Evolutionary conservation across 1,140 invertebrate genomes (phyloP).

Genomic region (Eupeodes corollae): DNA sequence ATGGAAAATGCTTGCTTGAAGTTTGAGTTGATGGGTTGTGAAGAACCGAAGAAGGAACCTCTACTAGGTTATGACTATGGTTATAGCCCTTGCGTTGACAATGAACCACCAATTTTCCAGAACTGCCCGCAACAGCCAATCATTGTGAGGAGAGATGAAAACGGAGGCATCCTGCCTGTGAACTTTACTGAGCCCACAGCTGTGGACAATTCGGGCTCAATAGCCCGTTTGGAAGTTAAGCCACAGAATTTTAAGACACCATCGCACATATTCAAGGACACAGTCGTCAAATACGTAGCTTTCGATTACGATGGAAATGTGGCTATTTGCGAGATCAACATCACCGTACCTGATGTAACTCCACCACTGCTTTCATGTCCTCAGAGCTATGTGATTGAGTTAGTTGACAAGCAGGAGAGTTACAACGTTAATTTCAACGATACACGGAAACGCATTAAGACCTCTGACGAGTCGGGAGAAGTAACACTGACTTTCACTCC

Average conservation of each 20-base stretch:
- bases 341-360: slow-evolving; percentile 86
- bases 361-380: slow-evolving; percentile 89
- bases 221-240: slow-evolving; percentile 81
- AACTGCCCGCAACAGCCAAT: slow-evolving; percentile 90
- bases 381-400: slow-evolving; percentile 88
- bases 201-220: slow-evolving; percentile 86
- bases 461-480: slow-evolving; percentile 80
- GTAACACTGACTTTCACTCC: slow-evolving; percentile 75
- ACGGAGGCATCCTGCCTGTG: slow-evolving; percentile 75
- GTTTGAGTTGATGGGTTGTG: slow-evolving; percentile 92
- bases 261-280: slow-evolving; percentile 78
- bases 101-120: slow-evolving; percentile 90
- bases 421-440: slow-evolving; percentile 90
- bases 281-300: slow-evolving; percentile 87
- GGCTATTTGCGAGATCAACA: slow-evolving; percentile 92
- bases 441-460: slow-evolving; percentile 71
- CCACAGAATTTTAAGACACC: slow-evolving; percentile 85
- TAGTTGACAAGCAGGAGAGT: slow-evolving; percentile 79
- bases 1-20: slow-evolving; percentile 94
- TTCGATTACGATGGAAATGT: slow-evolving; percentile 96
- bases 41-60: slow-evolving; percentile 66
- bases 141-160: slow-evolving; percentile 73
- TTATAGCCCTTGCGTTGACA: slow-evolving; percentile 89
- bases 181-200: slow-evolving; percentile 89
- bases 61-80: slow-evolving; percentile 87